Conservation (phyloP, 2,888 invertebrate genomes). For the Clitarchus hookeri region DNA sequence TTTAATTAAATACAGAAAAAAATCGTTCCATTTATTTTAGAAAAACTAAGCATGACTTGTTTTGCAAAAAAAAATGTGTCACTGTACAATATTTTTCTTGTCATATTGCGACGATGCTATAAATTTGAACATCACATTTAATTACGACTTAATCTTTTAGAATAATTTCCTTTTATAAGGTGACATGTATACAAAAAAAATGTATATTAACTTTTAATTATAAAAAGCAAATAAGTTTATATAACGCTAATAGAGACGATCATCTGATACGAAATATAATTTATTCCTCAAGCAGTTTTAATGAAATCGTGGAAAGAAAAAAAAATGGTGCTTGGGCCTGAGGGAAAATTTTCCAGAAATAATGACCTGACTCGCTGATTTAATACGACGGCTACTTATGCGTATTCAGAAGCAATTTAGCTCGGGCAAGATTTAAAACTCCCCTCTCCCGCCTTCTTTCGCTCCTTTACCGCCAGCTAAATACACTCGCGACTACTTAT, state of each 20-base stretch:
- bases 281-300: neutral
- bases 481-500: constrained; percentile 14
- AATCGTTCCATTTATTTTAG: no score
- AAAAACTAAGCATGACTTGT: no score
- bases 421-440: neutral
- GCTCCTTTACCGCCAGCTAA: neutral
- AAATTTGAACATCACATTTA: no score
- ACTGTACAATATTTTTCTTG: no score
- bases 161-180: no score
- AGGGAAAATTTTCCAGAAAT: neutral
- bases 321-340: neutral
- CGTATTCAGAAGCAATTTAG: constrained; percentile 14
- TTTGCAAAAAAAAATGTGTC: no score
- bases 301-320: neutral
- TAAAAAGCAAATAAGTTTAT: neutral
- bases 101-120: no score
- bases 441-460: neutral
- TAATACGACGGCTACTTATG: constrained; percentile 14
- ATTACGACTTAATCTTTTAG: no score
- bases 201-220: neutral
- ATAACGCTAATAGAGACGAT: neutral
- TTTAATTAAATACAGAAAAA: no score
- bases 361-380: constrained; percentile 9
- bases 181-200: neutral
- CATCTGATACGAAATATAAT: neutral